Conservation (phyloP, 2,888 invertebrate species). For the Prenolepis imparis region DNA sequence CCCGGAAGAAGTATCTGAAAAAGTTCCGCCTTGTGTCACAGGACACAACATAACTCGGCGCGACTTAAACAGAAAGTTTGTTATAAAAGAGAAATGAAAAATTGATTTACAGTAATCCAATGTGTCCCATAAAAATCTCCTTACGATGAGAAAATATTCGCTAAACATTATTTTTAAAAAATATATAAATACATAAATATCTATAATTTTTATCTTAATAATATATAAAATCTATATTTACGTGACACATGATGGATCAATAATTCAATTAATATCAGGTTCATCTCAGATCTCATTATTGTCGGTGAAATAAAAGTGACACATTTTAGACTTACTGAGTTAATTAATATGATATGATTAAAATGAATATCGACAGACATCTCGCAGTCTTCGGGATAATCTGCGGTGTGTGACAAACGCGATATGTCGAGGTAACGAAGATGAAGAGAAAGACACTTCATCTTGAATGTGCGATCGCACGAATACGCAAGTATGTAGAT, state of each 20-base stretch:
- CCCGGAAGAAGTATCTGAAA: not conserved
- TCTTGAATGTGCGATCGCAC: not conserved
- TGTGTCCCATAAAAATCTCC: not conserved
- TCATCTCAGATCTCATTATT: not conserved
- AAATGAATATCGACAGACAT: not conserved
- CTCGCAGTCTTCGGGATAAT: slow-evolving; percentile 10
- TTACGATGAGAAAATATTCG: not conserved
- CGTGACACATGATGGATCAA: not conserved
- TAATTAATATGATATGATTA: not conserved
- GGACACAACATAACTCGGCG: not conserved
- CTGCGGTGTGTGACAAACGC: not conserved
- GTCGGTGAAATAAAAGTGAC: not conserved
- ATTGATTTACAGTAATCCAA: not conserved
- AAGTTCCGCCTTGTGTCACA: not conserved
- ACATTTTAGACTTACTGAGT: not conserved
- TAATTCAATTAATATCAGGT: slow-evolving; percentile 13
- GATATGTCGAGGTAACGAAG: slow-evolving; percentile 17
- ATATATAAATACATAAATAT: not conserved
- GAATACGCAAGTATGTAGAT: slow-evolving; percentile 57
- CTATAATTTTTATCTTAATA: too few species aligned
- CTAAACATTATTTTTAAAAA: not conserved
- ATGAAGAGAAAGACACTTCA: not conserved
- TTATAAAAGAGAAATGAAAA: not conserved
- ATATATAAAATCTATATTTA: too few species aligned
- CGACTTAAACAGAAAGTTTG: slow-evolving; percentile 1